phyloP scores from a whole-genome alignment of 2,113 vertebrate species.

The Pampusana beccarii region DNA sequence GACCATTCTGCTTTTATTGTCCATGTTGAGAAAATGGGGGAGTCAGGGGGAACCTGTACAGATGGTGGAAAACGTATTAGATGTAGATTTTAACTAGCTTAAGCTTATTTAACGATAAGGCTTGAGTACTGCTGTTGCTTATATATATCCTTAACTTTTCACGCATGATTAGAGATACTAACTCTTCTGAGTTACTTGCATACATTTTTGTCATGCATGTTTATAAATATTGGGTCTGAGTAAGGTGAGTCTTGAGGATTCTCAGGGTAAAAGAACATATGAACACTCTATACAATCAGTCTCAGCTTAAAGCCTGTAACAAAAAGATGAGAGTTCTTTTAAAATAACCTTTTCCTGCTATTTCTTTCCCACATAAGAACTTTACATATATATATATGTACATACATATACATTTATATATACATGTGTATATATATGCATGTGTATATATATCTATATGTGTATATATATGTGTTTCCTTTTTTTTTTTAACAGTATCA shows the following conservation, averaged over 20 bases:
- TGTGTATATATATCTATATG: too few relatives aligned
- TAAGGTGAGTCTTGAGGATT: background rate
- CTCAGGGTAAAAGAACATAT: background rate
- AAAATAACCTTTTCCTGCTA: background rate
- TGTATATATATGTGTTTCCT: too few relatives aligned
- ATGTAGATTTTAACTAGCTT: background rate
- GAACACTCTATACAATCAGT: background rate
- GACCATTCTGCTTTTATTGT: background rate
- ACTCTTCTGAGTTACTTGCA: background rate
- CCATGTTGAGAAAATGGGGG: background rate
- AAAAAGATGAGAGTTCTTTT: background rate
- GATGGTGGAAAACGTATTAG: background rate
- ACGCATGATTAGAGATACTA: background rate
- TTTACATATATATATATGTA: background rate
- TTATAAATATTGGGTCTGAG: background rate
- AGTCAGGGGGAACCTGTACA: background rate
- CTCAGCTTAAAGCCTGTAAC: background rate
- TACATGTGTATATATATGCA: too few relatives aligned
- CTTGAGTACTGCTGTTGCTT: background rate
- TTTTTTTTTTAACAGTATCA: constrained; percentile 11
- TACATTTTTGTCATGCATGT: background rate
- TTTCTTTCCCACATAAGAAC: background rate
- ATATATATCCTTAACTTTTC: background rate
- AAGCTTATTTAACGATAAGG: background rate
- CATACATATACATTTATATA: too few relatives aligned